Evolutionary conservation across 2,797 vertebrate species (phyloP).

Genomic region (Eospalax fontanierii): DNA sequence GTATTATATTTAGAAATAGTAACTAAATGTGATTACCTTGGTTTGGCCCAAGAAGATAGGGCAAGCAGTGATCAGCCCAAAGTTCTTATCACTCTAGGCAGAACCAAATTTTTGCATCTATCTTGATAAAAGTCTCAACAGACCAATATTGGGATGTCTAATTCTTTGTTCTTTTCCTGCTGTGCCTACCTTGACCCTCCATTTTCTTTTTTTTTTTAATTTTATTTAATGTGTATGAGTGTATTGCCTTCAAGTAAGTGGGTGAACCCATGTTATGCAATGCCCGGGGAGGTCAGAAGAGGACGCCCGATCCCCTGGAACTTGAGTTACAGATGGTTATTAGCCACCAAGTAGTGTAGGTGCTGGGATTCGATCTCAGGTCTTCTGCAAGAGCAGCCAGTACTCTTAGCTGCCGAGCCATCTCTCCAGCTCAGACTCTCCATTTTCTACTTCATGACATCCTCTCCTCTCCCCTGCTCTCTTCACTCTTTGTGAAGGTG

Average conservation of each 20-base stretch:
- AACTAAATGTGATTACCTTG: neutral
- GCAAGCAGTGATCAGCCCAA: neutral
- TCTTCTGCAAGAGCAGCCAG: too few relatives aligned
- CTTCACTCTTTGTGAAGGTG: neutral
- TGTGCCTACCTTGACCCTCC: neutral
- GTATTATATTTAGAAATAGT: neutral
- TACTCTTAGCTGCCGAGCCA: too few relatives aligned
- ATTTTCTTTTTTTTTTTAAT: neutral
- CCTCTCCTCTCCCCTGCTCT: neutral
- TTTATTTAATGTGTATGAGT: too few relatives aligned
- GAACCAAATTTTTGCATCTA: too few relatives aligned
- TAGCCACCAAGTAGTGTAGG: too few relatives aligned
- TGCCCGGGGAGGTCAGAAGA: too few relatives aligned
- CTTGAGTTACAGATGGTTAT: too few relatives aligned
- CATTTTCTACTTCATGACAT: neutral
- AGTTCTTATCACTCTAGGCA: neutral
- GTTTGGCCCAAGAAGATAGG: neutral
- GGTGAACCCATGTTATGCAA: too few relatives aligned
- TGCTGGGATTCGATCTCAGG: too few relatives aligned
- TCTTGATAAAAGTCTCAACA: neutral
- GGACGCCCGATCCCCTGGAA: too few relatives aligned
- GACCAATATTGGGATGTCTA: neutral
- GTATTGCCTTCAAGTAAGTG: too few relatives aligned
- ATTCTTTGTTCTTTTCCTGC: neutral
- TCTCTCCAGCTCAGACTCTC: too few relatives aligned